Base-by-base conservation (phyloP, 2,888 invertebrate species). In the Drosophila borborema region DNA sequence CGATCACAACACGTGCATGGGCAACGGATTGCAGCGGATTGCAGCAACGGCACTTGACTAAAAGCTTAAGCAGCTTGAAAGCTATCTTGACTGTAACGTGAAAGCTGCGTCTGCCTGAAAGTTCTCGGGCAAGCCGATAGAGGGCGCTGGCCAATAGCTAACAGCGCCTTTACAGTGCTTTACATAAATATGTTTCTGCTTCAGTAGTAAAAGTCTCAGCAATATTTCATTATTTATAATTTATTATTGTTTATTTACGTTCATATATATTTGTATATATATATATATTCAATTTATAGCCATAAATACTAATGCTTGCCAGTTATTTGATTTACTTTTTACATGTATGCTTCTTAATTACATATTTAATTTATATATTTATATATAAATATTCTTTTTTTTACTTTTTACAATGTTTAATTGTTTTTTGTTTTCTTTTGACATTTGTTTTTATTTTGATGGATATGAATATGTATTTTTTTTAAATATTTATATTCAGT, bases 241-340 rank as follows among this genome's bases (percentile, higher is more conserved):
- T 78, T 88, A 82, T 88, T 88, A 72, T 84, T 72, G 88, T 89
- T 89, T 82, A 88, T 86, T 77, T 69, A 77, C 84, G 49, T 40
- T 40, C 16, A 49, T 49, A 31, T 46, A 59, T 60, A 60, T 49
- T 16, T 79, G 23, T 6, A 28, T 28, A 28, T 56, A 59, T 48
- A 28, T 56, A 59, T 48, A 28, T 80, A 51, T 73, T 75, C 65
- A 78, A 58, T 64, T 72, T 75, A 76, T 80, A 72, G 77, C 81
- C 75, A 67, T 77, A 69, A 61, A 80, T 61, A 62, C 80, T 80
- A 64, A 70, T 73, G 62, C 75, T 68, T 70, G 56, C 64, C 45
- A 58, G 31, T 45, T 65, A 56, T 64, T 77, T 59, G 49, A 75
- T 67, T 82, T 74, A 78, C 74, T 77, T 86, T 81, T 70, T 87